These are phyloP conservation scores for Myiotriccus ornatus DNA, from an alignment of 2,797 vertebrate species.

Conservation along the genomic window DNA sequence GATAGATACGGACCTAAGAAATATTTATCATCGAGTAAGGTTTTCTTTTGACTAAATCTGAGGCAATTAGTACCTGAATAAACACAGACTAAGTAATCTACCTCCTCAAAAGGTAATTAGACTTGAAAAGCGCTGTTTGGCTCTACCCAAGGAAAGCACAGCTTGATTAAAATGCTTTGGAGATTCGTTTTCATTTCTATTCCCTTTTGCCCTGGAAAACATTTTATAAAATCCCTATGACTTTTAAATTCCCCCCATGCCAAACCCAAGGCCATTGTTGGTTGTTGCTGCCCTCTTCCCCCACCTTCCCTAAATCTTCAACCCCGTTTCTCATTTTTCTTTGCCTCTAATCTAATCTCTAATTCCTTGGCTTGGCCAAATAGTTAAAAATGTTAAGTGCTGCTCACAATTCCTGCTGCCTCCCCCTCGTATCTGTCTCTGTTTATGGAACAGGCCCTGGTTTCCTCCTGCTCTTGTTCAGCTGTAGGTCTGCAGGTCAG, in stretches of 20 bases:
- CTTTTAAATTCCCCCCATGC: slow-evolving; percentile 27
- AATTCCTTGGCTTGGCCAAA: slow-evolving; percentile 76
- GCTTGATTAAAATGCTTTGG: slow-evolving; percentile 44
- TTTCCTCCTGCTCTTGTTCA: slow-evolving; percentile 81
- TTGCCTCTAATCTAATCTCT: slow-evolving; percentile 76
- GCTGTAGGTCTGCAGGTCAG: slow-evolving; percentile 88
- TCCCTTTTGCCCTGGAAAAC: slow-evolving; percentile 37
- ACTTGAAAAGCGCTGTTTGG: slow-evolving; percentile 1
- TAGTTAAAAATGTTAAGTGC: slow-evolving; percentile 82
- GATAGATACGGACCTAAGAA: neutral
- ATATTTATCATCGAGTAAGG: slow-evolving; percentile 20
- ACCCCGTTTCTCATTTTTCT: slow-evolving; percentile 52
- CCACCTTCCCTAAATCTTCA: slow-evolving; percentile 3
- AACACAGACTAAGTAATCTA: slow-evolving; percentile 50
- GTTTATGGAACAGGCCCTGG: slow-evolving; percentile 80
- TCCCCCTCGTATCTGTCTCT: slow-evolving; percentile 80
- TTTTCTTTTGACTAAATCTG: slow-evolving; percentile 36
- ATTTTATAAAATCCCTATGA: slow-evolving; percentile 30
- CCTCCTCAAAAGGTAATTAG: slow-evolving; percentile 44
- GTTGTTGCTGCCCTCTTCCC: neutral
- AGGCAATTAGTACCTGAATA: slow-evolving; percentile 59
- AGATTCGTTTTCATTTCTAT: slow-evolving; percentile 49
- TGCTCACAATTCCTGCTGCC: slow-evolving; percentile 72
- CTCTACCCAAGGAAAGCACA: slow-evolving; percentile 30
- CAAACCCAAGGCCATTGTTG: neutral